phyloP scores from a whole-genome alignment of 2,113 vertebrate species.

The Toxotes jaculatrix region DNA sequence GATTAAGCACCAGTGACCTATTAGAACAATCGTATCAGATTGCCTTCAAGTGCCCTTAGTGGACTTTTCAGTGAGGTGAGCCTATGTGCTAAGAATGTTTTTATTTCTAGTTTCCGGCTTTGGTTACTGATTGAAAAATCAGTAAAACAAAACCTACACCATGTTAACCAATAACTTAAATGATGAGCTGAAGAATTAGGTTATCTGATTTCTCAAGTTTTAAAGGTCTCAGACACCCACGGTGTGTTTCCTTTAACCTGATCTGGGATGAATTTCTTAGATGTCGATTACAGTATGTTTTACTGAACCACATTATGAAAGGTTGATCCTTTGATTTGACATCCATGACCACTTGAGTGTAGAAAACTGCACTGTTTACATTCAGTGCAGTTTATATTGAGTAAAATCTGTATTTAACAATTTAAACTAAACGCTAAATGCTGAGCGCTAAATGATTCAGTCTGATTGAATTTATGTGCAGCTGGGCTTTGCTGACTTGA shows the following conservation, averaged over 20 bases:
- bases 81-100: conserved; percentile 14
- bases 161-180: conserved; percentile 66
- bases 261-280: not conserved
- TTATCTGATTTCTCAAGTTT: conserved; percentile 11
- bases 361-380: not conserved
- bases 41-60: conserved; percentile 14
- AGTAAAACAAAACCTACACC: conserved; percentile 16
- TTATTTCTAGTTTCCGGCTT: conserved; percentile 30
- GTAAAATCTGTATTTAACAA: not conserved
- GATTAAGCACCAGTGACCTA: not conserved
- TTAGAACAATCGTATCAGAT: conserved; percentile 48
- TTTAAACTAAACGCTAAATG: conserved; percentile 24
- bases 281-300: not conserved
- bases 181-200: conserved; percentile 8
- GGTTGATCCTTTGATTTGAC: not conserved
- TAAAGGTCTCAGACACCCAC: not conserved
- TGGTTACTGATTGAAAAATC: conserved; percentile 66
- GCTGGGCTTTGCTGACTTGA: conserved; percentile 98
- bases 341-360: not conserved
- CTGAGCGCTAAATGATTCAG: not conserved
- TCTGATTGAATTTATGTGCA: conserved; percentile 66
- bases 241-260: conserved; percentile 9
- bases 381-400: not conserved
- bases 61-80: conserved; percentile 3
- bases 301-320: not conserved